Evolutionary conservation across 2,113 vertebrate genomes (phyloP).

Genomic region (Calidris pugnax): DNA sequence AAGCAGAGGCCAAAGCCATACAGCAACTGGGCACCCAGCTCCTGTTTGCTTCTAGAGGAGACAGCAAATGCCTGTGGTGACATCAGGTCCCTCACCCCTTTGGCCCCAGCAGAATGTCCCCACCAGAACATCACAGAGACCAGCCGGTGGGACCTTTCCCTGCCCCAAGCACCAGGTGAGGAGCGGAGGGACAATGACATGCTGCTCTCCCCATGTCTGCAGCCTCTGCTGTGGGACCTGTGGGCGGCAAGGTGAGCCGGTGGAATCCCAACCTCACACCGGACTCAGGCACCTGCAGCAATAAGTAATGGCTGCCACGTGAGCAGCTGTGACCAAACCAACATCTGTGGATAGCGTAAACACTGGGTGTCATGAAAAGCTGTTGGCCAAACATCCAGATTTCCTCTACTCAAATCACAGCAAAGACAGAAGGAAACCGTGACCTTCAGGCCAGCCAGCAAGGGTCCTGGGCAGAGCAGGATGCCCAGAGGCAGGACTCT

Average conservation of each 20-base stretch:
- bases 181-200: fast-evolving
- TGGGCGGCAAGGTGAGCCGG: fast-evolving
- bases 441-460: neutral
- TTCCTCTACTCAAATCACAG: neutral
- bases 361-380: neutral
- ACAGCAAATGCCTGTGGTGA: neutral
- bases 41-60: neutral
- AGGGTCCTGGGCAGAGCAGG: neutral
- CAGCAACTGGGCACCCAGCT: neutral
- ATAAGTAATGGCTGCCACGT: neutral
- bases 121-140: fast-evolving
- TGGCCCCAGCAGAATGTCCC: neutral
- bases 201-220: neutral
- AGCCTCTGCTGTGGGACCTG: neutral
- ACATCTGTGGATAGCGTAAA: neutral
- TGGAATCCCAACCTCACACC: neutral
- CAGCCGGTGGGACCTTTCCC: neutral
- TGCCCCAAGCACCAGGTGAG: neutral
- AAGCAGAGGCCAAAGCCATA: neutral
- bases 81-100: neutral
- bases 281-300: neutral
- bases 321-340: neutral
- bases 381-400: neutral
- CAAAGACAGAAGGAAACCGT: neutral
- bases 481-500: neutral